Base-by-base conservation (phyloP, 2,113 vertebrate genomes). In the Setophaga petechia region DNA sequence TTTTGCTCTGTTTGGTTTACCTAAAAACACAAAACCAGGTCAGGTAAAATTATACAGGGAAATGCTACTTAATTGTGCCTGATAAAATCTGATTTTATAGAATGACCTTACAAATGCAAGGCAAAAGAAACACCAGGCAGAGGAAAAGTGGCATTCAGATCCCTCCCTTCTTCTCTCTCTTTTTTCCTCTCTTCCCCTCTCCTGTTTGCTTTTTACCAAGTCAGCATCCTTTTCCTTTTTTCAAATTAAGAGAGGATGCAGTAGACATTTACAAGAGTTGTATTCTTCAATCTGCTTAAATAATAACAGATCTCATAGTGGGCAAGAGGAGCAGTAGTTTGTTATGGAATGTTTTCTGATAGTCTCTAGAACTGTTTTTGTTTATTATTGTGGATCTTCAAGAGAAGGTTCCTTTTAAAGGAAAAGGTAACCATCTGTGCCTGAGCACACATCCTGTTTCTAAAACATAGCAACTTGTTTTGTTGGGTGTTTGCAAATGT, bases 391-490 rank as follows among this genome's bases (percentile, higher is more conserved):
- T 47, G 41, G 15, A 71, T 71, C 12, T 55, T 93, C 7, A 72
- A 75, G 44, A 58, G 11, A 59, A 74, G 44, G 28, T 44, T 57
- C 63, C 4, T 28, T 88, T 84, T 41, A 67, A 92, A 65, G 15
- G 33, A 33, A 59, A 71, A 63, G 21, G 4, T 43, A 61, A 7
- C 10, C 5, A 11, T 35, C 15, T 74, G 33, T 71, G 19, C 30
- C 61, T 66, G n/a, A 62, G 30, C 15, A 46, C 7, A 27, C 3
- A n/a, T 35, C 10, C 7, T 0, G 0, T 52, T 46, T 63, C 54
- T 31, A n/a, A 82, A 90, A 75, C 0, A 1, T 9, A 72, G 28
- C 7, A 46, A 11, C 20, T 57, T 82, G 39, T 69, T 85, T 76
- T 79, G 14, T 27, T 68, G 18, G 6, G 31, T 58, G 21, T 46